Conservation (phyloP, 1,140 invertebrate species). For the Augochlora pura region DNA sequence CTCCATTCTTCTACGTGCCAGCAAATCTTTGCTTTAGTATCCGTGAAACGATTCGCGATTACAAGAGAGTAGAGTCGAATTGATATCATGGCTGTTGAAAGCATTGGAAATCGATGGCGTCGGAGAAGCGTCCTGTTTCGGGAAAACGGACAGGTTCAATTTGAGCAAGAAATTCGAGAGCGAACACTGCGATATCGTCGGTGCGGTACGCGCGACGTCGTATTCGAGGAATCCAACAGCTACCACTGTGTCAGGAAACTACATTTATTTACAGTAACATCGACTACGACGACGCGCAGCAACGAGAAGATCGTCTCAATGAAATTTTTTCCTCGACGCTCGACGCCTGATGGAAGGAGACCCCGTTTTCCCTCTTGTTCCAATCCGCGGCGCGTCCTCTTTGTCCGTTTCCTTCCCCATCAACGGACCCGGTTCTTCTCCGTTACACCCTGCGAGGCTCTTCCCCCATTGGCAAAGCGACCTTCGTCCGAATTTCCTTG, state of each 20-base stretch:
- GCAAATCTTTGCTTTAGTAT: background rate
- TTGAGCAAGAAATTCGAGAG: no score
- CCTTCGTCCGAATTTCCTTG: constrained; percentile 74
- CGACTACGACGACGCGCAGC: no score
- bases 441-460: background rate
- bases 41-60: background rate
- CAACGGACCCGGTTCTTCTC: background rate
- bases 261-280: constrained; percentile 23
- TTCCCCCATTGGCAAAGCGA: constrained; percentile 64
- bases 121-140: no score
- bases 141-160: no score
- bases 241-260: no score
- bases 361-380: constrained; percentile 29
- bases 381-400: background rate
- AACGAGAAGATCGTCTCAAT: background rate
- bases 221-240: no score
- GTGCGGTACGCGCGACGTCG: background rate
- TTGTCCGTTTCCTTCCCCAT: background rate
- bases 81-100: no score
- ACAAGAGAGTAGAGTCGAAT: no score
- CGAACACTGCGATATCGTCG: no score
- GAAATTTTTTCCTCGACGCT: constrained; percentile 51
- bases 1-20: background rate
- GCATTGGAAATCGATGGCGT: no score
- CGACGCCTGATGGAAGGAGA: background rate